Percentiles rank a stretch among this genome's conserved stretches.
Evolutionary conservation across 1,140 invertebrate genomes (phyloP).

Genomic region (Ceratoteleas bidentatus): DNA sequence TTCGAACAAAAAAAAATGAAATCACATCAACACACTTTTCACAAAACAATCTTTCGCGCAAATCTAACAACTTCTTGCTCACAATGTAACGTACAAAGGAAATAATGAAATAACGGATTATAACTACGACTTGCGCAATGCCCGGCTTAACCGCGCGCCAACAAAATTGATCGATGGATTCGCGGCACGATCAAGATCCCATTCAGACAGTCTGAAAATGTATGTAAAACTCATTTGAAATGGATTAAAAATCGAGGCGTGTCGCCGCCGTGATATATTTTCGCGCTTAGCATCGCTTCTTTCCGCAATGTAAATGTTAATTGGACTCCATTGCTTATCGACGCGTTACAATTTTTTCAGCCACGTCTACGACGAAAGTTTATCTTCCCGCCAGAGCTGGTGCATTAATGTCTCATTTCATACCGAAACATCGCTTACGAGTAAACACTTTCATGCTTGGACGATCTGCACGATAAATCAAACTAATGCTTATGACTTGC

Average conservation of each 20-base stretch:
- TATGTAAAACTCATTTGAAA: constrained; percentile 4
- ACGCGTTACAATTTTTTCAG: neutral
- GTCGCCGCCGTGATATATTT: neutral
- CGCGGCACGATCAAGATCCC: neutral
- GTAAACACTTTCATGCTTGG: constrained; percentile 48
- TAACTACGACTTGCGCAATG: no score
- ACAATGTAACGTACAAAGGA: no score
- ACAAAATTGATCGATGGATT: neutral
- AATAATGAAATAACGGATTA: no score
- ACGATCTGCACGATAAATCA: constrained; percentile 49
- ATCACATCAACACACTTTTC: no score
- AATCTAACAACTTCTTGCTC: no score
- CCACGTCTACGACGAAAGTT: constrained; percentile 21
- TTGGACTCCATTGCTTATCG: neutral
- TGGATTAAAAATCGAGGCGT: neutral
- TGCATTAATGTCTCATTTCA: constrained; percentile 50
- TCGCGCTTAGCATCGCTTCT: neutral
- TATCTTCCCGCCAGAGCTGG: constrained; percentile 13
- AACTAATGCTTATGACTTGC: constrained; percentile 39
- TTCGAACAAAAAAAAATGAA: no score
- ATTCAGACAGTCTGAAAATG: neutral
- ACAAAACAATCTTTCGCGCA: no score
- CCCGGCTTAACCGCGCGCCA: neutral
- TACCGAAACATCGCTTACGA: constrained; percentile 45
- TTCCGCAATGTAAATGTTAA: neutral